Evolutionary conservation across 2,113 vertebrate species (phyloP).

Genomic region (Oxygymnocypris stewartii): DNA sequence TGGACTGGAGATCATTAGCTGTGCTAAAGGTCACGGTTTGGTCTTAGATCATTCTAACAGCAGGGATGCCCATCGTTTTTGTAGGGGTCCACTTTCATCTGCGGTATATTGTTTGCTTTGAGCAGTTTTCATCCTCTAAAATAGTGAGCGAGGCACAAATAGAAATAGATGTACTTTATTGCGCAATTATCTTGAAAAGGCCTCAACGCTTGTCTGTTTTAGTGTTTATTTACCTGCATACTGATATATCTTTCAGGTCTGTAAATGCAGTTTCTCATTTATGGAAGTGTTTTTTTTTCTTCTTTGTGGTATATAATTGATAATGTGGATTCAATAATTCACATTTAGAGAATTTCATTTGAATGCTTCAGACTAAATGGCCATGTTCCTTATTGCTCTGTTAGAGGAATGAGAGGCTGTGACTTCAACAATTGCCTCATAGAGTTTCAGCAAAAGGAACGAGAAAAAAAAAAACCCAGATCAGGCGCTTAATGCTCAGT

Average conservation of each 20-base stretch:
- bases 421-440: not conserved
- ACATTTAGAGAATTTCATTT: not conserved
- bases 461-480: not conserved
- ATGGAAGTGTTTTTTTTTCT: not conserved
- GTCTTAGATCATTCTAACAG: conserved; percentile 4
- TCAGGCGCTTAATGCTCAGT: not conserved
- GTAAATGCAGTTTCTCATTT: not conserved
- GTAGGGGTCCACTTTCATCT: conserved; percentile 1
- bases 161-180: conserved; percentile 2
- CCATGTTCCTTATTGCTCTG: not conserved
- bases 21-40: conserved; percentile 24
- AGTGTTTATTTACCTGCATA: not conserved
- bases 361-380: not conserved
- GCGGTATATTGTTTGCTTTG: conserved; percentile 8
- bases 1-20: conserved; percentile 25
- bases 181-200: not conserved
- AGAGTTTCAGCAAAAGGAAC: not conserved
- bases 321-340: not conserved
- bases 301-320: not conserved
- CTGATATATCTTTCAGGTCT: not conserved
- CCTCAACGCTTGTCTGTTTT: not conserved
- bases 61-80: conserved; percentile 10
- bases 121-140: not conserved
- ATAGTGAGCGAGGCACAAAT: not conserved
- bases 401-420: not conserved